A percentile compares a stretch with the other conserved stretches of the same genome.
Evolutionary conservation across 1,140 invertebrate genomes (phyloP).

Genomic region (Drosophila prosaltans): DNA sequence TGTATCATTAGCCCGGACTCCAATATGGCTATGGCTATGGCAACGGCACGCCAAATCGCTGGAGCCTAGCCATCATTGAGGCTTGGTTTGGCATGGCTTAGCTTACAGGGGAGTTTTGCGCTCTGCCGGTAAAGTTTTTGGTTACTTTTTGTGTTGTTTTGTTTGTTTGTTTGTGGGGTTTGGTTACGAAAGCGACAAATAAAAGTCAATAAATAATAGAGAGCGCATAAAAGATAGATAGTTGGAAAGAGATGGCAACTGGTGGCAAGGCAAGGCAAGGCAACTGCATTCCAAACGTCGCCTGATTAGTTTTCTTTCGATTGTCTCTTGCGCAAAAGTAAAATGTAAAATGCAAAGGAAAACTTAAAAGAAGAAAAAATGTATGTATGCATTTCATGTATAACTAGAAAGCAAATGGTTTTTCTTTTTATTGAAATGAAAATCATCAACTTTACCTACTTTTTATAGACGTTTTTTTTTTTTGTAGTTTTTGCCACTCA

Average conservation of each 20-base stretch:
- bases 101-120: not conserved
- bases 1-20: not conserved
- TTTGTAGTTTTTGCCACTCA: conserved; percentile 10
- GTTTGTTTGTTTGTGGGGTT: not conserved
- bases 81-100: not conserved
- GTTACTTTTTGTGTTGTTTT: no score
- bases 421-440: not conserved
- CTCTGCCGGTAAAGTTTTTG: conserved; percentile 6
- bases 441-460: conserved; percentile 10
- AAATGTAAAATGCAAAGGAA: conserved; percentile 23
- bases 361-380: no score
- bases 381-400: not conserved
- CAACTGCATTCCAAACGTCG: conserved; percentile 61
- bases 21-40: not conserved
- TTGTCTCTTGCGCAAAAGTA: conserved; percentile 69
- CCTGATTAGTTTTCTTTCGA: conserved; percentile 59
- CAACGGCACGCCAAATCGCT: not conserved
- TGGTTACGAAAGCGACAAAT: conserved; percentile 70
- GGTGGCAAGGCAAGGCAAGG: conserved; percentile 42
- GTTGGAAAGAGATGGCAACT: conserved; percentile 1
- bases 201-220: conserved; percentile 76
- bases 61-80: conserved; percentile 8
- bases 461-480: conserved; percentile 18
- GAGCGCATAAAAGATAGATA: not conserved
- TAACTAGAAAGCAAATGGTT: not conserved